Conservation (phyloP, 2,113 vertebrate species). For the Callaeas wilsoni region DNA sequence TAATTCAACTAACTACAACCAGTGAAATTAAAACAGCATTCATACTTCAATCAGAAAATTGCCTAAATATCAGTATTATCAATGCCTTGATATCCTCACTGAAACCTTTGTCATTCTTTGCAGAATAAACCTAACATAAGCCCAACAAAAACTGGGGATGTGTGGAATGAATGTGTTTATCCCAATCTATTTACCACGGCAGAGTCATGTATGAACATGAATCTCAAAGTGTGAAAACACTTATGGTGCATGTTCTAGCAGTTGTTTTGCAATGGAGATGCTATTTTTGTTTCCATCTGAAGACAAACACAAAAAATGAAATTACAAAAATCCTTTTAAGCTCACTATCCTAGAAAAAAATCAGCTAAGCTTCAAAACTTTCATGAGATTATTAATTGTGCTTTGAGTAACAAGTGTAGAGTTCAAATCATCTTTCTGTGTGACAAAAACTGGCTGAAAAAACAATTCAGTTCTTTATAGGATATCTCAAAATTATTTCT, state of each 20-base stretch:
- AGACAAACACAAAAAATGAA: not conserved
- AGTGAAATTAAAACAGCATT: not conserved
- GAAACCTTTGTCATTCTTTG: not conserved
- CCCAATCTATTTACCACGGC: not conserved
- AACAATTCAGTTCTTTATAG: not conserved
- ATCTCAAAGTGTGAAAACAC: not conserved
- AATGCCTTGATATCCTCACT: not conserved
- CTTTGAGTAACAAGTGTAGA: not conserved
- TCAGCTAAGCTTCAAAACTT: not conserved
- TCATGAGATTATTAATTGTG: not conserved
- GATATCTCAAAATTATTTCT: not conserved
- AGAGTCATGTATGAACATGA: not conserved
- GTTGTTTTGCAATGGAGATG: not conserved
- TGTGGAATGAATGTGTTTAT: not conserved
- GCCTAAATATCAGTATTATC: not conserved
- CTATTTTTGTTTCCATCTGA: not conserved
- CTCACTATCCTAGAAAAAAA: not conserved
- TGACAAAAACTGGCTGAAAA: not conserved
- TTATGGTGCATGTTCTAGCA: not conserved
- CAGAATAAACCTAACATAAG: not conserved
- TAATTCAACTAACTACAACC: not conserved
- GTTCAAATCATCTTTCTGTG: not conserved
- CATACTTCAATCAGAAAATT: not conserved
- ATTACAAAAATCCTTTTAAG: not conserved
- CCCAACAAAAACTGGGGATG: not conserved